Percentiles rank a stretch among this genome's conserved stretches.
Conservation (phyloP, 2,888 invertebrate genomes). For the Hypselothyrea guttata region DNA sequence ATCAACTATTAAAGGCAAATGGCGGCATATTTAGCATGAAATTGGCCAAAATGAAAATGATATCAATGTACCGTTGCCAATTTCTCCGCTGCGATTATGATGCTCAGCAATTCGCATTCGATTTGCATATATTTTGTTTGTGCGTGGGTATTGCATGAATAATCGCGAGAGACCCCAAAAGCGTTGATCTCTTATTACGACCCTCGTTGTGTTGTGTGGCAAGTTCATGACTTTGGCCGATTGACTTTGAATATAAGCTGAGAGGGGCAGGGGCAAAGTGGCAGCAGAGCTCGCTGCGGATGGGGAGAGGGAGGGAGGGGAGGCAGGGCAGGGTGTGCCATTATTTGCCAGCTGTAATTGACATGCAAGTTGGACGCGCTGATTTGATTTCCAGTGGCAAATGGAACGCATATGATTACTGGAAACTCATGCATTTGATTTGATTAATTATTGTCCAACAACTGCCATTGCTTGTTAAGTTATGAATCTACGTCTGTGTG, state of each 20-base stretch:
- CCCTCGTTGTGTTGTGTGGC: constrained; percentile 30
- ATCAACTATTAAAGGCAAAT: constrained; percentile 74
- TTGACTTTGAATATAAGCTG: constrained; percentile 73
- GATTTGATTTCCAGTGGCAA: constrained; percentile 63
- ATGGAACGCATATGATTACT: constrained; percentile 69
- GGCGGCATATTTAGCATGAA: constrained; percentile 72
- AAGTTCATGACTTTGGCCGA: constrained; percentile 69
- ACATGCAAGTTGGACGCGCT: constrained; percentile 69
- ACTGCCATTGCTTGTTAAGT: constrained; percentile 24
- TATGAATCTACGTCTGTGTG: constrained; percentile 6
- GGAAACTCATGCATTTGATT: constrained; percentile 71
- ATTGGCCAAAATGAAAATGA: constrained; percentile 59
- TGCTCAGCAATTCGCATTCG: constrained; percentile 63
- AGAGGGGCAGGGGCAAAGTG: not conserved
- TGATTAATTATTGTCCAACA: constrained; percentile 69
- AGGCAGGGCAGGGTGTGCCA: not conserved
- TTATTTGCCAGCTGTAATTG: constrained; percentile 66
- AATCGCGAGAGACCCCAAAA: constrained; percentile 45
- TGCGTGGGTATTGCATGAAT: constrained; percentile 59
- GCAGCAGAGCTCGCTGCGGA: not conserved
- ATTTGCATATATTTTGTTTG: constrained; percentile 66
- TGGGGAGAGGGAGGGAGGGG: not conserved
- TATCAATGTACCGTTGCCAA: constrained; percentile 30
- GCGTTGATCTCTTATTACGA: constrained; percentile 41
- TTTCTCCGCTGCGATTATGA: constrained; percentile 57